Conservation (phyloP, 2,888 invertebrate genomes). For the Hymenopus coronatus region DNA sequence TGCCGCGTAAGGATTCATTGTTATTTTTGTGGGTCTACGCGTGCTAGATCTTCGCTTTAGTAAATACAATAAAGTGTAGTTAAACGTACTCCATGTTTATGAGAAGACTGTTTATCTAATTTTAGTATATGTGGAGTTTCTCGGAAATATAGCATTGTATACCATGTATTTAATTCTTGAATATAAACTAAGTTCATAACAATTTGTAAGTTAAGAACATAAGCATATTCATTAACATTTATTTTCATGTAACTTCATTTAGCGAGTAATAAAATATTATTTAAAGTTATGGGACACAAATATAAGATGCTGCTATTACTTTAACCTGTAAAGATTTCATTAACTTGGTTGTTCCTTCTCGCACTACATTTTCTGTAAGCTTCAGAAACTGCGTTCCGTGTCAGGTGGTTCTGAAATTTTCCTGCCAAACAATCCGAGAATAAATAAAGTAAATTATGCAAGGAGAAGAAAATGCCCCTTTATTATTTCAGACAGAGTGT, state of each 20-base stretch:
- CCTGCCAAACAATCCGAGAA: background rate
- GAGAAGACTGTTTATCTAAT: background rate
- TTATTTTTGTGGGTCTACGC: constrained; percentile 11
- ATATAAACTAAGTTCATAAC: background rate
- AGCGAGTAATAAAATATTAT: background rate
- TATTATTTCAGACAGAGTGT: background rate
- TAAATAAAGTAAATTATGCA: background rate
- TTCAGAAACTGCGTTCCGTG: background rate
- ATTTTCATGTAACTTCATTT: background rate
- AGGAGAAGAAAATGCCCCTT: background rate
- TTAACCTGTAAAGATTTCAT: background rate
- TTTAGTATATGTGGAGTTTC: background rate
- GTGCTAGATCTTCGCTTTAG: background rate
- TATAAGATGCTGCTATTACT: background rate
- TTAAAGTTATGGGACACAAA: background rate
- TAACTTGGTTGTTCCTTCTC: background rate
- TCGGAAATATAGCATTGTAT: background rate
- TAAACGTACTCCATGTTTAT: background rate
- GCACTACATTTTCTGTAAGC: constrained; percentile 9
- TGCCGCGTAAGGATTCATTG: constrained; percentile 31
- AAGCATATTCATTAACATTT: background rate
- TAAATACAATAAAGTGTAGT: background rate
- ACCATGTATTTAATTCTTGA: background rate
- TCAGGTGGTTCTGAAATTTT: background rate
- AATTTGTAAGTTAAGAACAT: background rate